These are phyloP conservation scores for Cryptoprocta ferox DNA, from an alignment of 2,797 vertebrate genomes.

Conservation along the genomic window DNA sequence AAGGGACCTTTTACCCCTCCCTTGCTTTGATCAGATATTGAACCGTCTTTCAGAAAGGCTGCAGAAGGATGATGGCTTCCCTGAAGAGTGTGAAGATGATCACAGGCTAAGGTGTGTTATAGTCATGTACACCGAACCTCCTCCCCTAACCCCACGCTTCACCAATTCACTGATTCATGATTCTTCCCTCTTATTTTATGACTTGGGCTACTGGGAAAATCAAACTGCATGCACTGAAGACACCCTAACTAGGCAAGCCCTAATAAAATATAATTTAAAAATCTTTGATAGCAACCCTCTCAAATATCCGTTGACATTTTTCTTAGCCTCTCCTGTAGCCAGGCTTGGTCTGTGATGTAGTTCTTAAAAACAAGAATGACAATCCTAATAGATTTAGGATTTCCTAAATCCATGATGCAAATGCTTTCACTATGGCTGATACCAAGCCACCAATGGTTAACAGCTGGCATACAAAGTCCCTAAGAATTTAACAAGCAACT, in stretches of 20 bases:
- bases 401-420: not conserved
- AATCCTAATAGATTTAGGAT: not conserved
- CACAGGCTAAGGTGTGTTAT: not conserved
- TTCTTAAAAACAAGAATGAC: not conserved
- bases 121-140: not conserved
- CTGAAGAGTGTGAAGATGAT: not conserved
- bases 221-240: not conserved
- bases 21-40: not conserved
- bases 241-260: not conserved
- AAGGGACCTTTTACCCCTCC: not conserved
- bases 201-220: not conserved
- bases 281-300: not conserved
- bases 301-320: not conserved
- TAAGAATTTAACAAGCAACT: not conserved
- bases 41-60: not conserved
- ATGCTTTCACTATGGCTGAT: not conserved
- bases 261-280: not conserved
- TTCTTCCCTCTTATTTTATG: not conserved
- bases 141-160: accelerated
- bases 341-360: not conserved
- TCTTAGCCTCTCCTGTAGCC: not conserved
- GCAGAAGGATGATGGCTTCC: not conserved
- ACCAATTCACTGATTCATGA: not conserved
- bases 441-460: not conserved
- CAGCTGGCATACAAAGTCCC: not conserved